These are phyloP conservation scores for Emmelina monodactyla DNA, from an alignment of 2,888 invertebrate genomes.

Conservation along the genomic window DNA sequence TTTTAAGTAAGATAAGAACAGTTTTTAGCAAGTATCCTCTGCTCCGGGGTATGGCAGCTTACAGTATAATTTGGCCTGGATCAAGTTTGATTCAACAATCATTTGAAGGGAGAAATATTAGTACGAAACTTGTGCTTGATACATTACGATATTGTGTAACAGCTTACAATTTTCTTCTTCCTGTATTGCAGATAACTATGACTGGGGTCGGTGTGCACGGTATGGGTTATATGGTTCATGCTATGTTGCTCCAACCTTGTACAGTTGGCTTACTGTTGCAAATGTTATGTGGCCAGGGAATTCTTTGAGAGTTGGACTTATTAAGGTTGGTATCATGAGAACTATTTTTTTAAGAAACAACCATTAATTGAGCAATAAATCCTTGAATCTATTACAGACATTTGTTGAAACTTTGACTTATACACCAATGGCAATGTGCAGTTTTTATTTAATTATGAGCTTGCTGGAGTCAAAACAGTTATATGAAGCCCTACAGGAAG, in stretches of 20 bases:
- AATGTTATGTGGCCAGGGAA: constrained; percentile 78
- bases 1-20: constrained; percentile 33
- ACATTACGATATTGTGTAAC: neutral
- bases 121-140: constrained; percentile 35
- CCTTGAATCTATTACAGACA: constrained; percentile 56
- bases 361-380: constrained; percentile 3
- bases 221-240: constrained; percentile 83
- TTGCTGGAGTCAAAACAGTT: constrained; percentile 74
- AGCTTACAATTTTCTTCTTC: constrained; percentile 1
- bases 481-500: constrained; percentile 71
- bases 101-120: constrained; percentile 69
- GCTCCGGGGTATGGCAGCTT: constrained; percentile 72
- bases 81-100: constrained; percentile 78
- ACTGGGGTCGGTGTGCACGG: constrained; percentile 73
- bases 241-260: constrained; percentile 83
- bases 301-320: constrained; percentile 72
- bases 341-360: constrained; percentile 1
- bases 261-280: constrained; percentile 81
- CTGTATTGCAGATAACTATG: constrained; percentile 57
- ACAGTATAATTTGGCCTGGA: constrained; percentile 76
- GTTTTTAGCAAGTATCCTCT: constrained; percentile 49
- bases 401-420: constrained; percentile 78
- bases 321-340: constrained; percentile 70
- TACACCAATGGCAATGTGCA: constrained; percentile 77
- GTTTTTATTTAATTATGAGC: constrained; percentile 81